Percentiles rank a stretch among this genome's conserved stretches.
Conservation (phyloP, 2,888 invertebrate genomes). For the Callimorpha dominula region DNA sequence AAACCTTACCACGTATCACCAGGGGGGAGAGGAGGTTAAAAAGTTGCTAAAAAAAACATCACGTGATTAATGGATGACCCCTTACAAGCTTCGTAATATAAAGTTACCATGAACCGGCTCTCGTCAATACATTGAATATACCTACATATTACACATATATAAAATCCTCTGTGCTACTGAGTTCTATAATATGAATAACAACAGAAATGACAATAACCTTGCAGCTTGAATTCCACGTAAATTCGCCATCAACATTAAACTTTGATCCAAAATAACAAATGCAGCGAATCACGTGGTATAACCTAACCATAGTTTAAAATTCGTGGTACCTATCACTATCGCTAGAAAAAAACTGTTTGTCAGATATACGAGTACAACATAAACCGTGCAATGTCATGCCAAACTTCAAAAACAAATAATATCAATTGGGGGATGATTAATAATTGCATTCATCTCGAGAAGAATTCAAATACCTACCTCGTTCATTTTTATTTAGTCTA, state of each 20-base stretch:
- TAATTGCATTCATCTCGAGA: not conserved
- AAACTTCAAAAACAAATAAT: not conserved
- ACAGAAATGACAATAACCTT: slow-evolving; percentile 50
- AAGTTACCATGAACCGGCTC: not conserved
- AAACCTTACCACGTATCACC: no score
- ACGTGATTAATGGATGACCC: not conserved
- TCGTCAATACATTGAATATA: not conserved
- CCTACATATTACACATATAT: not conserved
- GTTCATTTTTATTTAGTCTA: not conserved
- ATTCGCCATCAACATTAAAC: slow-evolving; percentile 14
- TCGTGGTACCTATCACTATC: not conserved
- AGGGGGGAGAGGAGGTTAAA: no score
- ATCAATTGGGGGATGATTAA: not conserved
- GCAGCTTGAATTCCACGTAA: slow-evolving; percentile 25
- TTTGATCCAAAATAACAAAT: slow-evolving; percentile 1
- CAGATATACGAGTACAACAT: not conserved
- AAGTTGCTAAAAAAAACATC: no score
- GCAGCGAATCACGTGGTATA: not conserved
- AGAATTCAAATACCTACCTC: not conserved
- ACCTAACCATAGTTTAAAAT: not conserved
- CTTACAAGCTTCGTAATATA: not conserved
- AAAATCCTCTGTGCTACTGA: not conserved
- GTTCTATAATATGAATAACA: slow-evolving; percentile 13
- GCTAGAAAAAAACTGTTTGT: not conserved
- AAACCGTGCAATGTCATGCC: no score